Evolutionary conservation across 2,797 vertebrate species (phyloP), one percentile per base, ranked within the genome.

Genomic region (Euthynnus affinis): DNA sequence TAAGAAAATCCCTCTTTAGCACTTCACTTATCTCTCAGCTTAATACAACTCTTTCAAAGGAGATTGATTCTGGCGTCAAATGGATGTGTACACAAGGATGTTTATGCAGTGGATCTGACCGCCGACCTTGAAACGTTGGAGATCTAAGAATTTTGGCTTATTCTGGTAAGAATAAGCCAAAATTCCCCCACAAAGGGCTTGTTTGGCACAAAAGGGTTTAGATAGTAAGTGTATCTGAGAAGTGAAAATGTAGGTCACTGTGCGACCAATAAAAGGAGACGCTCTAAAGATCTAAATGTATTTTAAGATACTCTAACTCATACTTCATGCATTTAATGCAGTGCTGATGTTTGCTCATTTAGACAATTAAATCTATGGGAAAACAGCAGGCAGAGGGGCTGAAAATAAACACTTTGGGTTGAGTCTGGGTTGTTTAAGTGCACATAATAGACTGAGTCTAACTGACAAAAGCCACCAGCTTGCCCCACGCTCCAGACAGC

Each of bases 21-120:
- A 18, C 71, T 20, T 74, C 0, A 29, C 20, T 60, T 51, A 74
- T 63, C 63, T 53, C 42, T 53, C 9, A 48, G 25, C 27, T 81
- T 68, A 75, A 57, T 42, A 23, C 29, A n/a, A 20, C 18, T 61
- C 29, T 74, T 9, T 2, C 23, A 27, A 7, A 4, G 56, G 56
- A 77, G 18, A 52, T 60, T 77, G 29, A 67, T 22, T 42, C 25
- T 55, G 14, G 51, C 57, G 37, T 70, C 68, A 66, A 55, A 69
- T 14, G 12, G 44, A 55, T 56, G 27, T 68, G 59, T 70, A 56
- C 27, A 22, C 14, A 40, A 14, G 9, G 65, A 59, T 56, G 25
- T 62, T 55, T 65, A 51, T 71, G 49, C 18, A 72, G 10, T 61
- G 14, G 25, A 37, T 63, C 23, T 13, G 34, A 72, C 37, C 61